Evolutionary conservation across 2,888 invertebrate species (phyloP).

Genomic region (Chrysolina oricalcia): DNA sequence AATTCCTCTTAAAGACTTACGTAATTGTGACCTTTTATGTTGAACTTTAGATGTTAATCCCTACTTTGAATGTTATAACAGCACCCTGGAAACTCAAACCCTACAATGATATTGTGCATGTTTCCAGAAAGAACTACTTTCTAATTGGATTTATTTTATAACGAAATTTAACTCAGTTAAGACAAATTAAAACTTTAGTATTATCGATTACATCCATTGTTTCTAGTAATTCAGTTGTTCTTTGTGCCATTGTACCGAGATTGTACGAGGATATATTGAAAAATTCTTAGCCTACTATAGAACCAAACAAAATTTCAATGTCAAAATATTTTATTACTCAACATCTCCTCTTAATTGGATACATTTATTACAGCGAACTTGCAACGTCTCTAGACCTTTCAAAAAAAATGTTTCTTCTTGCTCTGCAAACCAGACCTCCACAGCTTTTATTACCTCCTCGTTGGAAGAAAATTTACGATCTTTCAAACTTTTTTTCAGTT

Average conservation of each 20-base stretch:
- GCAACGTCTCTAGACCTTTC: too few relatives aligned
- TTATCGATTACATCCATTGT: neutral
- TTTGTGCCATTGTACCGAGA: neutral
- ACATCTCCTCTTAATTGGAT: too few relatives aligned
- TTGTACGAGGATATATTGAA: too few relatives aligned
- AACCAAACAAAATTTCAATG: too few relatives aligned
- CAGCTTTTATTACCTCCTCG: too few relatives aligned
- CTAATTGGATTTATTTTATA: constrained; percentile 2
- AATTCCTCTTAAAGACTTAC: constrained; percentile 15
- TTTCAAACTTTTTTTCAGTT: too few relatives aligned
- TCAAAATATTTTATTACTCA: too few relatives aligned
- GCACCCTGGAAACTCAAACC: neutral
- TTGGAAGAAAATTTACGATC: too few relatives aligned
- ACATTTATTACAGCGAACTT: too few relatives aligned
- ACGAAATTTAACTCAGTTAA: neutral
- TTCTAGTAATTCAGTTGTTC: neutral
- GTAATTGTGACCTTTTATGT: constrained; percentile 24
- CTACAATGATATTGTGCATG: neutral
- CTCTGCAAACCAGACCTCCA: too few relatives aligned
- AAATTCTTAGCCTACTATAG: too few relatives aligned
- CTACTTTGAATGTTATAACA: neutral
- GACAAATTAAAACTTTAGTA: neutral
- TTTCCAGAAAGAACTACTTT: neutral
- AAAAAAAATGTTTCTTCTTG: too few relatives aligned
- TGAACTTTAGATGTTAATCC: constrained; percentile 12